Evolutionary conservation across 2,888 invertebrate species (phyloP), one percentile per base, ranked within the genome.

Genomic region (Trichacis sp.): DNA sequence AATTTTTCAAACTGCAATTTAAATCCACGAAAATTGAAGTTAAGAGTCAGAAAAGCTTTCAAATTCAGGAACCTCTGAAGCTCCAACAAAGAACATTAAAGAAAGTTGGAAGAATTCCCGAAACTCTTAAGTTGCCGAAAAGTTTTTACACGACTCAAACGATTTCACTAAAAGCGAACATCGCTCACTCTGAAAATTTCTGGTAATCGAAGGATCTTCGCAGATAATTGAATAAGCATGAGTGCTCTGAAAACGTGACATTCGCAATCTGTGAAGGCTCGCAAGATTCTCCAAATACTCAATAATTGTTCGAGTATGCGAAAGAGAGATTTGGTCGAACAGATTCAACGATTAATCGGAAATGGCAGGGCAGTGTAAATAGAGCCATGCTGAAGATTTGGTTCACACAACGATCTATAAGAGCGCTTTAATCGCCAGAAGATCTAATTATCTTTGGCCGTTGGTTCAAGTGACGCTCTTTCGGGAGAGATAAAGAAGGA

Each of bases 381-480:
- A 17, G 4, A 43, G 4, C 19, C 5, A 2, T n/a, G 19, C 14
- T 6, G 24, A 12, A 29, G 14, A 29, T 46, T 46, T 12, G 29
- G 24, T 24, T 29, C 5, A 12, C 46, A 46, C 5, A 46, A 24
- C 19, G 29, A 46, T 24, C 24, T 3, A 24, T 24, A 12, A 46
- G 24, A 36, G 36, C 12, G 49, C 18, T 18, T 19, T 33, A 49
- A 36, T 33, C 18, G 33, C 48, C 12, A 30, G 24, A 14, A 48
- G 33, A 38, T 49, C 17, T 49, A 49, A 49, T 49, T 49, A 49
- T 33, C 18, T 15, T 33, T 15, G 17, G 14, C 29, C 48, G 29
- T 48, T 48, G 29, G 29, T 15, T 33, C 49, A 33, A 33, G 19
- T 19, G 49, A 49, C 24, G 38, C 20, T 49, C 49, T 49, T 49